Percentiles rank a stretch among this genome's conserved stretches.
Conservation (phyloP, 2,888 invertebrate species). For the Epirrhoe alternata region DNA sequence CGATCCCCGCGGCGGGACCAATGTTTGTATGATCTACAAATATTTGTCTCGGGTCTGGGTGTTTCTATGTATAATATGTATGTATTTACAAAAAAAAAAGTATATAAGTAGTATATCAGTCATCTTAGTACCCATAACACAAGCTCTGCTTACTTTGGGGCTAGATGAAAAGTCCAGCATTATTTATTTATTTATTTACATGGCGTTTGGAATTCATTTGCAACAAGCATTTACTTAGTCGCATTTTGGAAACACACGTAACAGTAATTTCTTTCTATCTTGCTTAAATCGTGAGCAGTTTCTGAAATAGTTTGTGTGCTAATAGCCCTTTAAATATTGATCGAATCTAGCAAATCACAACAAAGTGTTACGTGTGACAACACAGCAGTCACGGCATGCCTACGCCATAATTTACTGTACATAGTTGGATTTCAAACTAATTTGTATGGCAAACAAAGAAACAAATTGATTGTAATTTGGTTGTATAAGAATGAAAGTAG, state of each 20-base stretch:
- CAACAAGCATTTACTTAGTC: slow-evolving; percentile 46
- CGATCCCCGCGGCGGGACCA: too few species aligned
- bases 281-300: background rate
- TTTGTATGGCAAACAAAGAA: slow-evolving; percentile 17
- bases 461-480: slow-evolving; percentile 8
- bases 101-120: too few species aligned
- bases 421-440: slow-evolving; percentile 13
- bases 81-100: too few species aligned
- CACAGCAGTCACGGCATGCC: slow-evolving; percentile 27
- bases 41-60: too few species aligned
- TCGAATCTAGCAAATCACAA: slow-evolving; percentile 24
- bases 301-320: background rate
- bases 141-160: too few species aligned
- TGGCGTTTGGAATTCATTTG: slow-evolving; percentile 49
- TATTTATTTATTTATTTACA: too few species aligned
- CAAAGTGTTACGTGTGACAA: slow-evolving; percentile 26
- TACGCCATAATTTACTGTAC: slow-evolving; percentile 14
- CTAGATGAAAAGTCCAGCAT: too few species aligned
- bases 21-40: too few species aligned
- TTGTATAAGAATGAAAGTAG: background rate
- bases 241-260: slow-evolving; percentile 38
- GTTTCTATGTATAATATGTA: too few species aligned
- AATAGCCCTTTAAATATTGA: slow-evolving; percentile 17
- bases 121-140: too few species aligned
- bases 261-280: background rate